Evolutionary conservation across 2,797 vertebrate species (phyloP).

Genomic region (Manis javanica): DNA sequence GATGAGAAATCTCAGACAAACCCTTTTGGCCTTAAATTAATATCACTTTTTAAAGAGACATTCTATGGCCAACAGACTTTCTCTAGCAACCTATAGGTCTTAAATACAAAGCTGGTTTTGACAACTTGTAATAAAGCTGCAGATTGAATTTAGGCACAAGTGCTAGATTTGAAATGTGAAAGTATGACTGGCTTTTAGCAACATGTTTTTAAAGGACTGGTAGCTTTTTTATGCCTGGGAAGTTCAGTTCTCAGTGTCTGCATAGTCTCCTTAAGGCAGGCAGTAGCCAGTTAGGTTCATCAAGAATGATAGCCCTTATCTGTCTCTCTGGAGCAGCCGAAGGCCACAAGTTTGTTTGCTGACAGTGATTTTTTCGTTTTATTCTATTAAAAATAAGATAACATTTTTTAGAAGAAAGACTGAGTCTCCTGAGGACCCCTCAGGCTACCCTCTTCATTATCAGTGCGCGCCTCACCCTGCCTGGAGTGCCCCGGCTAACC

Average conservation of each 20-base stretch:
- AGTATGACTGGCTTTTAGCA: background rate
- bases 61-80: background rate
- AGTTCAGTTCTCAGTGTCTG: background rate
- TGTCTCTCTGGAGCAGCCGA: background rate
- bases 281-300: background rate
- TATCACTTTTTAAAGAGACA: slow-evolving; percentile 37
- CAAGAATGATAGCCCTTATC: background rate
- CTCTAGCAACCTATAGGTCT: background rate
- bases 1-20: background rate
- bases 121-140: slow-evolving; percentile 16
- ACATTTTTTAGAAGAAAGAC: slow-evolving; percentile 12
- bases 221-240: background rate
- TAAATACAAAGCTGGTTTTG: slow-evolving; percentile 49
- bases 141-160: slow-evolving; percentile 35
- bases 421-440: background rate
- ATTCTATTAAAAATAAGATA: background rate
- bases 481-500: background rate
- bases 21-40: slow-evolving; percentile 25
- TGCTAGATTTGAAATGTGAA: slow-evolving; percentile 28
- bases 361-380: background rate
- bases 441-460: background rate
- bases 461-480: background rate
- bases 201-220: background rate
- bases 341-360: background rate
- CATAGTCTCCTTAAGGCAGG: background rate